Conservation (phyloP, 2,888 invertebrate species). For the Cephus nigrinus region DNA sequence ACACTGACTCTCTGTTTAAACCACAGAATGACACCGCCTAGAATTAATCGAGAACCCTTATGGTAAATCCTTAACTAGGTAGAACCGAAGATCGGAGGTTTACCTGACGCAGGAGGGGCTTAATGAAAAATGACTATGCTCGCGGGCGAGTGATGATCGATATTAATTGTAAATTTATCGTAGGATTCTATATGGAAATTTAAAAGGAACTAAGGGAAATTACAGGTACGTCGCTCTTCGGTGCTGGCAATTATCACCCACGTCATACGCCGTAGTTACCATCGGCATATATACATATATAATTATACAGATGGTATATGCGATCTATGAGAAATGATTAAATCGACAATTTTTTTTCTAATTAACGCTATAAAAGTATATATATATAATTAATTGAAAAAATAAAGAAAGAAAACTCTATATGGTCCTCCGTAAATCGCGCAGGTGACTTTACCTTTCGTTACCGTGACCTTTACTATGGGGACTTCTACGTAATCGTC, state of each 20-base stretch:
- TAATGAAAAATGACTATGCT: conserved; percentile 40
- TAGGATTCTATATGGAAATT: conserved; percentile 11
- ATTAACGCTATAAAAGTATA: neutral
- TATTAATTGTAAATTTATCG: conserved; percentile 38
- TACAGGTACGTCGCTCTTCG: conserved; percentile 10
- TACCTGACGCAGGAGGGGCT: neutral
- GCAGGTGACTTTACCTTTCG: neutral
- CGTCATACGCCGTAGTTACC: neutral
- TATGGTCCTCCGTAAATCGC: neutral
- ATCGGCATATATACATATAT: neutral
- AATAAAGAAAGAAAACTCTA: neutral
- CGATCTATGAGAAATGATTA: neutral
- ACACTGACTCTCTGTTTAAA: neutral
- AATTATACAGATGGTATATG: neutral
- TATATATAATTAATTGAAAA: neutral
- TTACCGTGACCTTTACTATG: neutral
- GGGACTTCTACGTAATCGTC: neutral
- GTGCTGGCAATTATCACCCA: conserved; percentile 11
- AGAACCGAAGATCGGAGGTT: neutral
- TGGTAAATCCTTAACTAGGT: neutral
- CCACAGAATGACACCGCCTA: neutral
- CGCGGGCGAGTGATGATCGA: conserved; percentile 62
- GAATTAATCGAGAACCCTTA: neutral
- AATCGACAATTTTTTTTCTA: neutral
- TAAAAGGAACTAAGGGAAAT: conserved; percentile 4